Conservation (phyloP, 2,113 vertebrate species). For the Psettodes erumei region DNA sequence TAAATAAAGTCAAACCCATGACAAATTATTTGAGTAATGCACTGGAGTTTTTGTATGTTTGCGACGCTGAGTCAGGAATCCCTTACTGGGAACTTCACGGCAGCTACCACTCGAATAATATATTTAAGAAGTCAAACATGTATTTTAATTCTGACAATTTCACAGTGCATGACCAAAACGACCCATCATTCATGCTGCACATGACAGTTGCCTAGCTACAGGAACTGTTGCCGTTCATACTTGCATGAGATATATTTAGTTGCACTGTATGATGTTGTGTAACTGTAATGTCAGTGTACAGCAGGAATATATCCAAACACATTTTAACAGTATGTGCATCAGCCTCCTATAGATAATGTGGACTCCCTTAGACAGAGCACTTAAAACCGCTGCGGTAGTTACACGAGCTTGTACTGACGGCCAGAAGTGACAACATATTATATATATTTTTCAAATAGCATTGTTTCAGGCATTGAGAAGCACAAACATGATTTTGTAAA, state of each 20-base stretch:
- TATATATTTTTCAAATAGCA: no score
- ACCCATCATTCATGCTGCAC: slow-evolving; percentile 13
- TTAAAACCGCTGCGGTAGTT: background rate
- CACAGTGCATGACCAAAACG: background rate
- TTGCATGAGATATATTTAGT: slow-evolving; percentile 9
- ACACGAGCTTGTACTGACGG: no score
- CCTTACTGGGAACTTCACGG: background rate
- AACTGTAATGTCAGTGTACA: background rate
- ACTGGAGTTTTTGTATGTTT: background rate
- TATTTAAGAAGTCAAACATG: background rate
- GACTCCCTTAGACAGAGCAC: background rate
- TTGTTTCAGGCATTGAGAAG: no score
- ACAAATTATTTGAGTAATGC: slow-evolving; percentile 42
- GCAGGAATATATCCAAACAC: background rate
- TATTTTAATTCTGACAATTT: background rate
- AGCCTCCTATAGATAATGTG: background rate
- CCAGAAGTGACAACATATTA: no score
- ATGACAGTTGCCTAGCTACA: slow-evolving; percentile 31
- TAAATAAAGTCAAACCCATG: slow-evolving; percentile 89
- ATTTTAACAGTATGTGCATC: background rate
- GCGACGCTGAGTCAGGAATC: background rate
- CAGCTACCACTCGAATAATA: background rate
- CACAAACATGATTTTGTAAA: no score
- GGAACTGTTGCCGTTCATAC: slow-evolving; percentile 18
- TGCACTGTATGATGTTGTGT: background rate